Conservation (phyloP, 2,113 vertebrate genomes). For the Phalacrocorax carbo region DNA sequence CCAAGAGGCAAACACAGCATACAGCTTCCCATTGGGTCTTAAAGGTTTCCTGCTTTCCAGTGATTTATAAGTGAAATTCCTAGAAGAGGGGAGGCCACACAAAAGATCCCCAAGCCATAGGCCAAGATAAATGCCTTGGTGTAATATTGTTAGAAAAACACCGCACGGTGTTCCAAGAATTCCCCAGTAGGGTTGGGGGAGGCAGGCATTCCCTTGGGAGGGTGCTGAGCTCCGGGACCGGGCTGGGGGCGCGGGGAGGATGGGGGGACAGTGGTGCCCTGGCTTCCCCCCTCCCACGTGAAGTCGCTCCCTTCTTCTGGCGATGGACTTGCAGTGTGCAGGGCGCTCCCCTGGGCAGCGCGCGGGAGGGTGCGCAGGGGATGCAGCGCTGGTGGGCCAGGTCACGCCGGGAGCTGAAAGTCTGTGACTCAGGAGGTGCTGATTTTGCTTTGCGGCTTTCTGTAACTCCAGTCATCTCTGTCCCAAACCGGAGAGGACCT, state of each 20-base stretch:
- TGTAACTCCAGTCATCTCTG: conserved; percentile 52
- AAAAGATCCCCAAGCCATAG: neutral
- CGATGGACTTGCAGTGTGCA: fast-evolving
- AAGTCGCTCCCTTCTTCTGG: neutral
- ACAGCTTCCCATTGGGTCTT: neutral
- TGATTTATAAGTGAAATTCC: conserved; percentile 26
- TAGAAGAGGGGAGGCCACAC: neutral
- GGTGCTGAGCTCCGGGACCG: neutral
- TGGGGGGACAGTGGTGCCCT: neutral
- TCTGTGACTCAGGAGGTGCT: conserved; percentile 48
- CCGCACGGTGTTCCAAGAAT: neutral
- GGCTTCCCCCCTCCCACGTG: neutral
- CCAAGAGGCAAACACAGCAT: neutral
- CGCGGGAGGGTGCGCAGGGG: fast-evolving
- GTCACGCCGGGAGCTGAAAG: neutral
- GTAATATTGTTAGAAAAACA: neutral
- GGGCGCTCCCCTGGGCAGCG: neutral
- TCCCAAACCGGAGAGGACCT: conserved; percentile 55
- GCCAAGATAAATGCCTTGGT: neutral
- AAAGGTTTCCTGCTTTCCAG: neutral
- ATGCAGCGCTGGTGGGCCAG: neutral
- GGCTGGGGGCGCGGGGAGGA: fast-evolving
- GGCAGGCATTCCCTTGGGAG: neutral
- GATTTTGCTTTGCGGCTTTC: conserved; percentile 32
- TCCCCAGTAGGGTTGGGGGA: neutral